Conservation (phyloP, 2,888 invertebrate species). For the Phaonia tiefii region DNA sequence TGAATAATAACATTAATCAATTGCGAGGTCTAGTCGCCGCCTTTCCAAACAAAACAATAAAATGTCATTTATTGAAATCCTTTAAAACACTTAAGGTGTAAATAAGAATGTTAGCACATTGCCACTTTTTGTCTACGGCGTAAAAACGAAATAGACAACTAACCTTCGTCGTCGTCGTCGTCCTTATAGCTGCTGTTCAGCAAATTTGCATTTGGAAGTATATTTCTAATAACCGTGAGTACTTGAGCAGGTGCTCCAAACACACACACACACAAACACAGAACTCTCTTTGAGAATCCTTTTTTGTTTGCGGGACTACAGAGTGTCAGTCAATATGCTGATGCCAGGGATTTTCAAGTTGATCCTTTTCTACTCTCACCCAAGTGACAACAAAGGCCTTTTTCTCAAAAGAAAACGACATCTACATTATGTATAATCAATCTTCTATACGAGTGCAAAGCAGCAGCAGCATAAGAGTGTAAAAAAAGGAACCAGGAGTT, state of each 20-base stretch:
- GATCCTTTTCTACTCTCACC: conserved; percentile 54
- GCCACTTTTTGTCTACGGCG: conserved; percentile 54
- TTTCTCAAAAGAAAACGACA: conserved; percentile 33
- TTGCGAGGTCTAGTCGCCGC: not conserved
- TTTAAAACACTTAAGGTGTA: conserved; percentile 64
- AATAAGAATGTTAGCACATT: conserved; percentile 47
- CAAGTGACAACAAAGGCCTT: conserved; percentile 49
- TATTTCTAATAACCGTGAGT: conserved; percentile 70
- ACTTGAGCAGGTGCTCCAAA: conserved; percentile 67
- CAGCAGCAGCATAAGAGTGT: no score
- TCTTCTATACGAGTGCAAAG: conserved; percentile 43
- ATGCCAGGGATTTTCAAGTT: conserved; percentile 65
- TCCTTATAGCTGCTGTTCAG: not conserved
- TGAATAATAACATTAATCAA: conserved; percentile 24
- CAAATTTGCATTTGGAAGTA: conserved; percentile 62
- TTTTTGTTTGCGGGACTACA: conserved; percentile 33
- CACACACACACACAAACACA: conserved; percentile 11
- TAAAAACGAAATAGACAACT: conserved; percentile 27
- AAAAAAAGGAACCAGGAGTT: conserved; percentile 28
- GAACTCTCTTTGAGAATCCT: conserved; percentile 34
- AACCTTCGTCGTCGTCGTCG: not conserved
- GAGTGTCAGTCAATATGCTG: conserved; percentile 68
- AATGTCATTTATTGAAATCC: conserved; percentile 45
- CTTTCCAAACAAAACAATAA: not conserved
- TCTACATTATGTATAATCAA: conserved; percentile 64